Conservation (phyloP, 2,888 invertebrate genomes). For the Rutpela maculata region DNA sequence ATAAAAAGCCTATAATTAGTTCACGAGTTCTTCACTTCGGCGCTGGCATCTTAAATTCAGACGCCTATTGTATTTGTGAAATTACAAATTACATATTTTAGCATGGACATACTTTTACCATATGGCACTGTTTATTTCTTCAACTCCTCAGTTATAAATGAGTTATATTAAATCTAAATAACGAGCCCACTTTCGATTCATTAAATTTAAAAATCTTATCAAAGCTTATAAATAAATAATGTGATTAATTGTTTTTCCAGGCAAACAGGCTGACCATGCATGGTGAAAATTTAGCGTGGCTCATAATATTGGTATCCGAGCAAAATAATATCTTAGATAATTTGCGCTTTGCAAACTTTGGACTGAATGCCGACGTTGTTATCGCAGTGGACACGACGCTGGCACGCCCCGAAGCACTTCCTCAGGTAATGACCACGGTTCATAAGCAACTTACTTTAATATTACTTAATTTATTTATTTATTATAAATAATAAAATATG, state of each 20-base stretch:
- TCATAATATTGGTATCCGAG: conserved; percentile 45
- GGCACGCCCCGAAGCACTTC: conserved; percentile 18
- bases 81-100: no score
- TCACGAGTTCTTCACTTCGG: no score
- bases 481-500: no score
- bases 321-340: conserved; percentile 36
- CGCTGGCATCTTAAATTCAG: no score
- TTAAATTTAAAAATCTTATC: neutral
- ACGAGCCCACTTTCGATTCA: neutral
- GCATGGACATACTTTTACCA: no score
- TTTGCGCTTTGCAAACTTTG: conserved; percentile 47
- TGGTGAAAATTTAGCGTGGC: conserved; percentile 49
- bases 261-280: conserved; percentile 41
- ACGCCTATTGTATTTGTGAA: no score
- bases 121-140: no score
- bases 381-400: conserved; percentile 45
- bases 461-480: no score
- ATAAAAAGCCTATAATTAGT: no score
- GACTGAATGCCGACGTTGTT: conserved; percentile 51
- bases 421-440: conserved; percentile 30
- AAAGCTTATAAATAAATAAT: neutral
- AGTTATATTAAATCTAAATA: no score
- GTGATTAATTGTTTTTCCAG: conserved; percentile 42
- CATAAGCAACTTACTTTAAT: neutral
- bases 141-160: no score